Conservation (phyloP, 92 coral and sea anemone species). For the Bergia sp. region DNA sequence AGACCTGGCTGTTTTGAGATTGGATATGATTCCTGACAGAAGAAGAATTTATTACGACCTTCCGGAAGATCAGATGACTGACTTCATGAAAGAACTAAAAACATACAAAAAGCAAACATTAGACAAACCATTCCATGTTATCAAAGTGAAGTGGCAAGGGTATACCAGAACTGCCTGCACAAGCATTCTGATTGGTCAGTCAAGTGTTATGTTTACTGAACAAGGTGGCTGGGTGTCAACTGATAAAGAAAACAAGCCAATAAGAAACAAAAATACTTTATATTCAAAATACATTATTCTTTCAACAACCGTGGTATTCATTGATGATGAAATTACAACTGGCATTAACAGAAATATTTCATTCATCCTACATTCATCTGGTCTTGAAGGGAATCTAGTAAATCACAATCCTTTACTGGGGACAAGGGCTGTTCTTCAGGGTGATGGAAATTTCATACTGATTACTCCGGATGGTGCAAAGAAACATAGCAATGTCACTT, state of each 20-base stretch:
- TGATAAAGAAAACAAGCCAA: constrained; percentile 41
- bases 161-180: constrained; percentile 43
- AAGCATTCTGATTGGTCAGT: constrained; percentile 70
- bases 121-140: not conserved
- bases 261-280: not conserved
- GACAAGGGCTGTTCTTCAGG: constrained; percentile 21
- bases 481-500: not conserved
- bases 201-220: constrained; percentile 72
- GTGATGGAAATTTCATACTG: constrained; percentile 22
- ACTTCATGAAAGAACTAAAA: constrained; percentile 42
- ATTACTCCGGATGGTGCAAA: not conserved
- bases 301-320: constrained; percentile 21
- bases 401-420: not conserved
- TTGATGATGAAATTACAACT: not conserved
- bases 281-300: constrained; percentile 15
- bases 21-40: constrained; percentile 55
- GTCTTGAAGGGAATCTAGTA: not conserved
- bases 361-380: constrained; percentile 14
- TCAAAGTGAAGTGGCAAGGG: constrained; percentile 43
- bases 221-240: constrained; percentile 70
- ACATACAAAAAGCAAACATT: not conserved
- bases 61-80: constrained; percentile 65
- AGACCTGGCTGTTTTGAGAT: constrained; percentile 64
- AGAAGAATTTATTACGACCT: constrained; percentile 82
- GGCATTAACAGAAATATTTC: constrained; percentile 18